Base-by-base conservation (phyloP, 2,113 vertebrate genomes). In the Corythaeola cristata region DNA sequence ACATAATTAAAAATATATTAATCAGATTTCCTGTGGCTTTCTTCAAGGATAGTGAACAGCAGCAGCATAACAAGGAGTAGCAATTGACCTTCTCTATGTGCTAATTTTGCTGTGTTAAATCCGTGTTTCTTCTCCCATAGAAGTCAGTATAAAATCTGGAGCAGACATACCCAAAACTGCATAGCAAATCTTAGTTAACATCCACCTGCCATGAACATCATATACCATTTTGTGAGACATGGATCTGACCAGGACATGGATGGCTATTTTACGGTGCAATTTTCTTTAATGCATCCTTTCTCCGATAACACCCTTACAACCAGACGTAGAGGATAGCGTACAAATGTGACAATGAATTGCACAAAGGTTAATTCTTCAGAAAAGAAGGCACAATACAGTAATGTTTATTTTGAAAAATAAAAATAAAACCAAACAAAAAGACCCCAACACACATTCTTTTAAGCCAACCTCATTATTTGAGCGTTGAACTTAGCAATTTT, bases 191-290 rank as follows among this genome's bases (percentile, higher is more conserved):
- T 94, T 72, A 75, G 83, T 77, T 96, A 96, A 95, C 89, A 91
- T 95, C 91, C 84, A 82, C 92, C 81, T 89, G 84, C 90, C 96
- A 93, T 28, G 91, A 95, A 91, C 94, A 92, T 91, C 69, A 69
- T 73, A 87, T 75, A 94, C 60, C n/a, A 93, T 94, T 96, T 93
- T 96, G 92, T 97, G 88, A 94, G 92, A 94, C 92, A 95, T 86
- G 88, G 88, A 63, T 94, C 88, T 93, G 88, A 94, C 93, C 90
- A 90, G 92, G 90, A 93, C 87, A 87, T 30, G 77, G 77, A 92
- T 85, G 90, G 66, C 49, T 94, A 90, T 94, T 93, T 92, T 96
- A 97, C 92, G 94, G 89, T 96, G 73, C 69, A 87, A 96, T 97
- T 97, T 96, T 92, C 93, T 96, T 88, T 92, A 91, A 94, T 49